A percentile compares a stretch with the other conserved stretches of the same genome.
Evolutionary conservation across 2,113 vertebrate genomes (phyloP).

Genomic region (Perognathus longimembris): DNA sequence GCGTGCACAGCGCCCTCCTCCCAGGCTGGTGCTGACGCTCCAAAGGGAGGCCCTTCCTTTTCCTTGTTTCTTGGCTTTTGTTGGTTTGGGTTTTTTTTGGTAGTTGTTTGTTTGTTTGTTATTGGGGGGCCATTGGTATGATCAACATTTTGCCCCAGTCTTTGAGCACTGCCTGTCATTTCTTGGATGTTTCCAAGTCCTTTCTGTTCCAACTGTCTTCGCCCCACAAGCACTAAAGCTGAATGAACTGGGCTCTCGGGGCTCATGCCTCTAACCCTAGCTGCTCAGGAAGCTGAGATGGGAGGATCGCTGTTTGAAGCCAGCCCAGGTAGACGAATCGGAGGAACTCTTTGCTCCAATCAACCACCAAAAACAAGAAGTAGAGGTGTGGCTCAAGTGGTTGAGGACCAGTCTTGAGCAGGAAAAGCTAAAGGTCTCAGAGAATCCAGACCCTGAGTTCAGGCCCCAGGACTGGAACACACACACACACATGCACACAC

Average conservation of each 20-base stretch:
- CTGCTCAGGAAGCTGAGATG: too few relatives aligned
- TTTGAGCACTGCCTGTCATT: slow-evolving; percentile 56
- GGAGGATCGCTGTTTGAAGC: too few relatives aligned
- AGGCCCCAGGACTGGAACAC: too few relatives aligned
- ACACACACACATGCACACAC: too few relatives aligned
- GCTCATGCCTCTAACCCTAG: too few relatives aligned
- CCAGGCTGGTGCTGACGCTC: neutral
- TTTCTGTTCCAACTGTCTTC: slow-evolving; percentile 47
- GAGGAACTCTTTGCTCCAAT: too few relatives aligned
- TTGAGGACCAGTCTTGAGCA: too few relatives aligned
- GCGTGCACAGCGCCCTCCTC: neutral
- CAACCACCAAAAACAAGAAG: too few relatives aligned
- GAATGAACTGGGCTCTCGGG: neutral
- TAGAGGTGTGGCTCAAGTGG: too few relatives aligned
- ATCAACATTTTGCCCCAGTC: slow-evolving; percentile 42
- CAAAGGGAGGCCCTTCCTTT: neutral
- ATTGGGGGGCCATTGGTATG: neutral
- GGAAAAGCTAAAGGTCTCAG: too few relatives aligned
- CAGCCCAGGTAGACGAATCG: too few relatives aligned
- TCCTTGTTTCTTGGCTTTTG: neutral
- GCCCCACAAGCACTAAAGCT: slow-evolving; percentile 47
- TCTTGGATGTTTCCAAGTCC: neutral
- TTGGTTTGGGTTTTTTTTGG: neutral
- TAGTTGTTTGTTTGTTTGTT: neutral
- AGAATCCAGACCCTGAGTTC: too few relatives aligned